A percentile compares a stretch with the other conserved stretches of the same genome.
These are phyloP conservation scores for Tillus elongatus DNA, from an alignment of 2,888 invertebrate genomes.

Conservation along the genomic window DNA sequence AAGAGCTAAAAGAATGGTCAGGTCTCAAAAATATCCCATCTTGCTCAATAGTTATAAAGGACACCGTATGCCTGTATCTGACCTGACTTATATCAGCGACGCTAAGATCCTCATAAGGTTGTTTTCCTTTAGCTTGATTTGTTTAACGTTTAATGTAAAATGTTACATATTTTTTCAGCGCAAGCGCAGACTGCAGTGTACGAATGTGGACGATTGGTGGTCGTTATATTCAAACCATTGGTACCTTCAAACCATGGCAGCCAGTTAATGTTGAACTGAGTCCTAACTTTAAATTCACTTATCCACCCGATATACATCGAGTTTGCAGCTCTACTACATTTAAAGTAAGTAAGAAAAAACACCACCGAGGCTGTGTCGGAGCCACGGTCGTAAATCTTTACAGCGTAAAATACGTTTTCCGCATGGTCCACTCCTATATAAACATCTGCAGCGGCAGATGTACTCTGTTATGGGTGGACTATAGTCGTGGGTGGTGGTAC, in stretches of 20 bases:
- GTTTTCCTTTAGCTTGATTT: constrained; percentile 7
- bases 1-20: constrained; percentile 56
- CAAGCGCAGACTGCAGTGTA: constrained; percentile 50
- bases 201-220: constrained; percentile 69
- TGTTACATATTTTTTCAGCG: constrained; percentile 22
- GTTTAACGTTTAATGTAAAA: neutral
- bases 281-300: constrained; percentile 41
- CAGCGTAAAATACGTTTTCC: too few relatives aligned
- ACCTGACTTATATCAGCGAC: constrained; percentile 57
- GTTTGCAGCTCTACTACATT: constrained; percentile 69
- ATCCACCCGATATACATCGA: constrained; percentile 67
- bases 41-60: constrained; percentile 62
- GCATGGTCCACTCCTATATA: too few relatives aligned
- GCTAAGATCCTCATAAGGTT: constrained; percentile 61
- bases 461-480: too few relatives aligned
- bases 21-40: constrained; percentile 54
- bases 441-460: too few relatives aligned
- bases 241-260: constrained; percentile 58
- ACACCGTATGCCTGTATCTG: constrained; percentile 59
- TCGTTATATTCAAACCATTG: constrained; percentile 60
- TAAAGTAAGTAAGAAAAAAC: constrained; percentile 48
- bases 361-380: too few relatives aligned
- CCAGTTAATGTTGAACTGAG: constrained; percentile 32
- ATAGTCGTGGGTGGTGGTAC: too few relatives aligned
- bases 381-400: too few relatives aligned